phyloP scores from a whole-genome alignment of 2,113 vertebrate genomes.

The Lophius piscatorius region DNA sequence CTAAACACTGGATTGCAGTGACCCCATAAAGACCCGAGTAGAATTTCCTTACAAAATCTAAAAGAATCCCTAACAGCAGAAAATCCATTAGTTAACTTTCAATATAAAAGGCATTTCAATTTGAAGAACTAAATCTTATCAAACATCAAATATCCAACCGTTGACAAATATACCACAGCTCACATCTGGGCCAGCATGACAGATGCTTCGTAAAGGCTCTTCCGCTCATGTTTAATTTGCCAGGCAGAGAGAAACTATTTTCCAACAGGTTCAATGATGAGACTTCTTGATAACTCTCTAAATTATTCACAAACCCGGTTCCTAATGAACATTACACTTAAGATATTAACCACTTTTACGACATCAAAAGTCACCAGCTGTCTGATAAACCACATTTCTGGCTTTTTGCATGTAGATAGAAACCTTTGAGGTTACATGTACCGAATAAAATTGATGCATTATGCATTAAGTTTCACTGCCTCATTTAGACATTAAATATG shows the following conservation, averaged over 20 bases:
- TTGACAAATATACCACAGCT: slow-evolving; percentile 52
- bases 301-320: slow-evolving; percentile 55
- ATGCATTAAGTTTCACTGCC: slow-evolving; percentile 62
- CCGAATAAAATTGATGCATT: slow-evolving; percentile 61
- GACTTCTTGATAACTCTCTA: slow-evolving; percentile 47
- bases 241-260: slow-evolving; percentile 51
- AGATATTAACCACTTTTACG: slow-evolving; percentile 13
- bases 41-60: background rate
- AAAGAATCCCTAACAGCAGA: background rate
- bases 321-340: slow-evolving; percentile 34
- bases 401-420: slow-evolving; percentile 32
- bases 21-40: slow-evolving; percentile 1
- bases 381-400: slow-evolving; percentile 28
- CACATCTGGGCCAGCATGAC: slow-evolving; percentile 58
- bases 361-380: slow-evolving; percentile 17
- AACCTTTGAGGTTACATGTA: slow-evolving; percentile 40
- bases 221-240: slow-evolving; percentile 70
- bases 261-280: slow-evolving; percentile 48
- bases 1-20: slow-evolving; percentile 7
- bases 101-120: background rate
- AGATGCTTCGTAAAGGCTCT: slow-evolving; percentile 43
- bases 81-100: background rate
- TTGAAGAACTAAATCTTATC: slow-evolving; percentile 20
- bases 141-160: slow-evolving; percentile 41
- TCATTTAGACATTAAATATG: slow-evolving; percentile 75